Percentiles rank a stretch among this genome's conserved stretches.
phyloP scores from a whole-genome alignment of 64 coral and sea anemone species.

The Pocillopora verrucosa region DNA sequence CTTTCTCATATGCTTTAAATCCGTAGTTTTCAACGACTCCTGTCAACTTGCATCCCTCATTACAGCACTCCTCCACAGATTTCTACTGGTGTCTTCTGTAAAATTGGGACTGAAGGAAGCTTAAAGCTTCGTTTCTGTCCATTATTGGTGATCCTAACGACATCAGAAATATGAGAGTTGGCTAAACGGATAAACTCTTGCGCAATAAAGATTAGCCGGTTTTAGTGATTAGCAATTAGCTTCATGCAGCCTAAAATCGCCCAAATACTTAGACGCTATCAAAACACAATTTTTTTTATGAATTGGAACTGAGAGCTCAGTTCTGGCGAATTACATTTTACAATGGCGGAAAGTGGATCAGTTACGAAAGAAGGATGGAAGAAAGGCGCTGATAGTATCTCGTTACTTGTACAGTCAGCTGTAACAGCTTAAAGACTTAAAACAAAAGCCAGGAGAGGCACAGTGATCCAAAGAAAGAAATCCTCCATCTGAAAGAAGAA shows the following conservation, averaged over 20 bases:
- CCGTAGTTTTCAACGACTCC: conserved; percentile 22
- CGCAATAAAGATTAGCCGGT: background rate
- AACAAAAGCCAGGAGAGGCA: background rate
- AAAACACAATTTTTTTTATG: background rate
- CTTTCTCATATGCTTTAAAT: background rate
- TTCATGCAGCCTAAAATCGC: too few species aligned
- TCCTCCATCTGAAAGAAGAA: conserved; percentile 23
- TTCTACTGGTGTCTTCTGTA: background rate
- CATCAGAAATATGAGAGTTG: background rate
- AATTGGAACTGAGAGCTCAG: too few species aligned
- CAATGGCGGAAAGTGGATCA: too few species aligned
- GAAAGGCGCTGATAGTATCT: too few species aligned
- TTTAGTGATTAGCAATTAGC: background rate
- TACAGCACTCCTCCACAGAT: conserved; percentile 55
- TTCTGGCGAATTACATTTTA: too few species aligned
- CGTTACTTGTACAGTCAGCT: background rate
- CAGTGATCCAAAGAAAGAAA: conserved; percentile 1
- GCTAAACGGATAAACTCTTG: background rate
- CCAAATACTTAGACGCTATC: background rate
- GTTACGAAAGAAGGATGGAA: too few species aligned
- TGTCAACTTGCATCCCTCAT: conserved; percentile 39
- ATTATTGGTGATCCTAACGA: conserved; percentile 8
- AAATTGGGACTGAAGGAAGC: background rate
- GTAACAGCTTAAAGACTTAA: background rate
- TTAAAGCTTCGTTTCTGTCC: conserved; percentile 6